Conservation (phyloP, 35 echinoderm and acorn worm genomes). For the Lytechinus variegatus region DNA sequence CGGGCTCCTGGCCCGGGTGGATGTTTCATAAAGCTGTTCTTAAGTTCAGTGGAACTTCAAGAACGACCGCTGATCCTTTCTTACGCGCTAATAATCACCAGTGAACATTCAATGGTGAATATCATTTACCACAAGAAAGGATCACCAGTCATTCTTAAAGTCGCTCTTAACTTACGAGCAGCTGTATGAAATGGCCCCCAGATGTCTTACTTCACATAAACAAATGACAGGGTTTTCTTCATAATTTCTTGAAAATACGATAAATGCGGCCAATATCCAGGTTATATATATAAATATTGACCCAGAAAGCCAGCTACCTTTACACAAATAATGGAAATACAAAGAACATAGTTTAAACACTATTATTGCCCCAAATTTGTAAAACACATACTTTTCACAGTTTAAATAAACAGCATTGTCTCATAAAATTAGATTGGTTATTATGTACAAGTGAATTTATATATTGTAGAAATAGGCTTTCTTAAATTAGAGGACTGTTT, state of each 20-base stretch:
- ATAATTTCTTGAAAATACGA: background rate
- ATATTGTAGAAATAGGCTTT: background rate
- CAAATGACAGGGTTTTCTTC: background rate
- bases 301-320: background rate
- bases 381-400: background rate
- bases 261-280: background rate
- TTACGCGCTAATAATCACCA: no score
- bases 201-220: background rate
- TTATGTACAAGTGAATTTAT: background rate
- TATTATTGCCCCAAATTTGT: slow-evolving; percentile 11
- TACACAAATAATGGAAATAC: background rate
- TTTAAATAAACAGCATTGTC: background rate
- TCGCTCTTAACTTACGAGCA: background rate
- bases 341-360: background rate
- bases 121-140: no score
- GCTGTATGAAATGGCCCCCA: background rate
- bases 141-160: background rate
- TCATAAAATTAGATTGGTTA: background rate
- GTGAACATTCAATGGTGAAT: no score
- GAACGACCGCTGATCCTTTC: no score
- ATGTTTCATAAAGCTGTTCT: no score
- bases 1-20: no score
- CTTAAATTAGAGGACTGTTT: no score
- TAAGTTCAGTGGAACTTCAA: no score
- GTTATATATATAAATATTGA: background rate